These are phyloP conservation scores for Ptychodera flava DNA, from an alignment of 35 echinoderm and acorn worm genomes.

Conservation along the genomic window DNA sequence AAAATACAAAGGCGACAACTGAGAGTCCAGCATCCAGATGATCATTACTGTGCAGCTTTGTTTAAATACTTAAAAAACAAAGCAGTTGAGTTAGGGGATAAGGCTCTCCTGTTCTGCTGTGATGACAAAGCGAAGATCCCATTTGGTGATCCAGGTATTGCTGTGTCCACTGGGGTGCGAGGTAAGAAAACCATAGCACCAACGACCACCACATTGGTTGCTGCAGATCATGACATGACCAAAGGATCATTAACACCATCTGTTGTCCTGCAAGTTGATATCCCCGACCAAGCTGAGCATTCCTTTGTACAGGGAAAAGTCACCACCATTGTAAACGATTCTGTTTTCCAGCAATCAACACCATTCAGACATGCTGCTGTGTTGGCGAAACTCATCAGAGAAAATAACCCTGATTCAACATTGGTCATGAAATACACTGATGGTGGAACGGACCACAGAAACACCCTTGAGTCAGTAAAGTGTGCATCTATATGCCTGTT, in stretches of 20 bases:
- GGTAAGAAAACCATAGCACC: constrained; percentile 11
- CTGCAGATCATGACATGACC: constrained; percentile 18
- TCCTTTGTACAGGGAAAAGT: constrained; percentile 20
- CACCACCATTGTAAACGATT: neutral
- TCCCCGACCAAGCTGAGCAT: neutral
- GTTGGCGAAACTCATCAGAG: neutral
- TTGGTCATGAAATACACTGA: neutral
- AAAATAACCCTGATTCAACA: neutral
- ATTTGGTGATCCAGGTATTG: constrained; percentile 14
- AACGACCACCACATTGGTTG: constrained; percentile 7
- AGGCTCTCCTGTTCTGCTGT: constrained; percentile 2
- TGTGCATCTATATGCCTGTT: constrained; percentile 2
- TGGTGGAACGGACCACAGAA: constrained; percentile 9
- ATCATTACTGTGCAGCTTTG: constrained; percentile 17
- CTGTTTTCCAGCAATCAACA: constrained; percentile 16
- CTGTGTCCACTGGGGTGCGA: constrained; percentile 18
- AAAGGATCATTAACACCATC: constrained; percentile 23
- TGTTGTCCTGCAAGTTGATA: neutral
- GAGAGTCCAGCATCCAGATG: constrained; percentile 13
- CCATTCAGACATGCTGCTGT: constrained; percentile 22
- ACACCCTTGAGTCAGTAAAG: constrained; percentile 3
- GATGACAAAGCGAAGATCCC: constrained; percentile 23
- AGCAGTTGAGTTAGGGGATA: constrained; percentile 7
- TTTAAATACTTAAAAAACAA: constrained; percentile 10
- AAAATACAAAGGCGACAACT: constrained; percentile 23